phyloP scores from a whole-genome alignment of 2,888 invertebrate genomes.

The Limnephilus lunatus region DNA sequence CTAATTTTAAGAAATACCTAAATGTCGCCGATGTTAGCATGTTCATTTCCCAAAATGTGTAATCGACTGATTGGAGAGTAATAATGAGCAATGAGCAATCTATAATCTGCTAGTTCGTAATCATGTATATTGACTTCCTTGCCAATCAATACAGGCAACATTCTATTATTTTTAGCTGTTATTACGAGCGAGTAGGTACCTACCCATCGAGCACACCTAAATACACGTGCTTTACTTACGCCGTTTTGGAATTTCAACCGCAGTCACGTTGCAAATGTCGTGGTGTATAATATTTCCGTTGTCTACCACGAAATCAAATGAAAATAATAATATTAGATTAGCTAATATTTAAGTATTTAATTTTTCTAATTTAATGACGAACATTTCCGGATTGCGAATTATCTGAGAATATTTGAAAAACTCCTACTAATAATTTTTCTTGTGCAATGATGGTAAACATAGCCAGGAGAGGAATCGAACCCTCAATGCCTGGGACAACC shows the following conservation, averaged over 20 bases:
- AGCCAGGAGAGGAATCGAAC: no score
- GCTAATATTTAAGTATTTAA: neutral
- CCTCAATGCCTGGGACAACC: no score
- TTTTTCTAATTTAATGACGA: neutral
- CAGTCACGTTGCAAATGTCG: slow-evolving; percentile 4
- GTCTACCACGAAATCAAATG: neutral
- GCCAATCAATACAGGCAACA: neutral
- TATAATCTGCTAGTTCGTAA: neutral
- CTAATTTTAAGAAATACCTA: no score
- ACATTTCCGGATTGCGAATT: no score
- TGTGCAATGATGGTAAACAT: no score
- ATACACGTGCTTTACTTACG: neutral
- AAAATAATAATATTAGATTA: neutral
- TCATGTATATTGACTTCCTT: neutral
- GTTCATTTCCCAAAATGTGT: no score
- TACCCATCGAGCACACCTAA: slow-evolving; percentile 6
- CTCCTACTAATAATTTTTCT: no score
- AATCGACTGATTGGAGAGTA: no score
- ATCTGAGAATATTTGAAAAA: no score
- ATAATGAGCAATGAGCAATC: neutral
- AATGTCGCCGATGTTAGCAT: no score
- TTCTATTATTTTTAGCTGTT: neutral
- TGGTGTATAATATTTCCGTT: neutral
- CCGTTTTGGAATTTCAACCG: neutral
- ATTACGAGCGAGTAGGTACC: neutral